Base-by-base conservation (phyloP, 2,888 invertebrate genomes). In the Agrotis ipsilon region DNA sequence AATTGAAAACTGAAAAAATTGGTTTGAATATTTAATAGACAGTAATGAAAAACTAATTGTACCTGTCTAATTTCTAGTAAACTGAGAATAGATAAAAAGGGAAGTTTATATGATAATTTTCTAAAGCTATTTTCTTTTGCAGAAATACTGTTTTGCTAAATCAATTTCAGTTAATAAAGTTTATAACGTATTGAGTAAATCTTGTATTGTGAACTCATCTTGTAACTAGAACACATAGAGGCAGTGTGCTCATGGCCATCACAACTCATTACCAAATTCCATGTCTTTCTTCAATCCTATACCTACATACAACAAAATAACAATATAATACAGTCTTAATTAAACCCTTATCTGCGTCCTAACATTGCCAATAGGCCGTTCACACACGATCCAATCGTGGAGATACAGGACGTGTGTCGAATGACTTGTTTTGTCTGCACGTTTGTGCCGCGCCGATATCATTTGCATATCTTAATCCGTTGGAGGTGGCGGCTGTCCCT, bases 401-500 rank as follows among this genome's bases (percentile, higher is more conserved):
- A 78, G 80, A 80, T 79, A 80, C 75, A 76, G 65, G 77, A 77
- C 75, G 80, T 78, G 86, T 75, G 77, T 67, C 73, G 84, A 86
- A 82, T 85, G 75, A 78, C 55, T 80, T 83, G 84, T 84, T 84
- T 86, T 86, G 86, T 85, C 86, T 85, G 84, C 78, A 75, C 82
- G 84, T 81, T 83, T 83, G 83, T 72, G 81, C 51, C 71, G 54
- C 51, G 72, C 81, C 83, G 84, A 86, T 87, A 84, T 87, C 80
- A 88, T 90, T 90, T 89, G 85, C 89, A 90, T 90, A 90, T 90
- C 90, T 90, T 90, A 90, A 90, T 90, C 89, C 87, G 81, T 78
- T 72, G 71, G 81, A 81, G 82, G 86, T 83, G 85, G 76, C 70
- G 62, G 71, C 70, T 60, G 81, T 80, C 85, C 80, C 81, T 46